Evolutionary conservation across 2,797 vertebrate genomes (phyloP), one percentile per base, ranked within the genome.

Genomic region (Novumbra hubbsi): DNA sequence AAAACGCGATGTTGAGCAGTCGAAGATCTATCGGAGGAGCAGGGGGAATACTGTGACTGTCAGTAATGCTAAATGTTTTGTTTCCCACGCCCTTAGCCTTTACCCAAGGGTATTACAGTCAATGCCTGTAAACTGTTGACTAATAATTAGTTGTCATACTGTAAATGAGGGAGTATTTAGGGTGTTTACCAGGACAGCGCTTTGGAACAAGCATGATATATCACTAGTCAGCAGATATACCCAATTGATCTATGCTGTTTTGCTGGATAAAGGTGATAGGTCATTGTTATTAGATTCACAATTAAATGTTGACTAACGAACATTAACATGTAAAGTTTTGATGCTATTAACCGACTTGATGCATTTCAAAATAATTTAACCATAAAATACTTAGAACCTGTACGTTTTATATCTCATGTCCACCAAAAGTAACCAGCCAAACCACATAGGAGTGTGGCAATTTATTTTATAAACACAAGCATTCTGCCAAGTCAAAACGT

Each of bases 121-220:
- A 76, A 82, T 80, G 72, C 70, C 71, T 83, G 67, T 60, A 70
- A 78, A 83, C 78, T 82, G 78, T 70, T 82, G 79, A 77, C 75
- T 83, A 76, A 86, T 86, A 85, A 81, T 64, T 80, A 80, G 86
- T 81, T 78, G 80, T 75, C 79, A 77, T 83, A 86, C 82, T 75
- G 74, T 66, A 76, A 79, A 73, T 86, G 52, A 80, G 77, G 80
- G 76, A 71, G 71, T 80, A 84, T n/a, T n/a, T 21, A 80, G 78
- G 81, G 77, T 73, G 71, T 80, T 82, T 68, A 74, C 84, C 82
- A 83, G 87, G 80, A 88, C 86, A 84, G 85, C 73, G 82, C 84
- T 88, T 88, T 85, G 71, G 69, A 85, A 85, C 81, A 83, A 88
- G 82, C 81, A 85, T 76, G 57, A 73, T 86, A 77, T 78, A 81